Conservation (phyloP, 2,797 vertebrate species). For the Muscicapa striata region DNA sequence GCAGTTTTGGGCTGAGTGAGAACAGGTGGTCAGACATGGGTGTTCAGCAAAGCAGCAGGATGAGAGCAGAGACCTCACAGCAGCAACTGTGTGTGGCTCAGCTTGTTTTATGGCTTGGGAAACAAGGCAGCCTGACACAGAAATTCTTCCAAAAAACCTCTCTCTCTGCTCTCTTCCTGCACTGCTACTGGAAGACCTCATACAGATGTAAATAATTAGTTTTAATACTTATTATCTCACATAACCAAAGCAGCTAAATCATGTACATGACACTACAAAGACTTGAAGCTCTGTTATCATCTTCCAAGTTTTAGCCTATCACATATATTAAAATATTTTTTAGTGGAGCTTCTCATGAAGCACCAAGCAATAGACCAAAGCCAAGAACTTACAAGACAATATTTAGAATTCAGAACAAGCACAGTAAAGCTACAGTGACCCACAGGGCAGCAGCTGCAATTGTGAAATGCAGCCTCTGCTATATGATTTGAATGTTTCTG, state of each 20-base stretch:
- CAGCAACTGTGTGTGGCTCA: background rate
- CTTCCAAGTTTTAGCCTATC: background rate
- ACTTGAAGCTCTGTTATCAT: background rate
- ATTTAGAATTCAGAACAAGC: background rate
- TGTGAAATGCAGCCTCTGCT: background rate
- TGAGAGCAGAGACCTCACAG: background rate
- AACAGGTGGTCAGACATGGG: background rate
- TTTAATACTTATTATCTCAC: background rate
- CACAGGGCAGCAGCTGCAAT: background rate
- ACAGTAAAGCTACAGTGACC: background rate
- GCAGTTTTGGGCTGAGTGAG: background rate
- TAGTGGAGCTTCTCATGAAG: background rate
- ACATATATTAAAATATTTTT: background rate
- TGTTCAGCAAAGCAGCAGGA: background rate
- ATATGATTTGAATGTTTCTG: background rate
- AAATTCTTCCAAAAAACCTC: background rate
- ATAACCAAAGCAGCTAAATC: background rate
- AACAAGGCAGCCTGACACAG: background rate
- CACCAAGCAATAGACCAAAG: background rate
- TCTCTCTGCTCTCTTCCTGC: background rate
- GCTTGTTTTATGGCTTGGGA: background rate
- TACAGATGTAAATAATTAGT: background rate
- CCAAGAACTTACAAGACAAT: background rate
- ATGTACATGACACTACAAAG: background rate
- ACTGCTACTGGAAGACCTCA: background rate